Evolutionary conservation across 2,888 invertebrate species (phyloP), one percentile per base, ranked within the genome.

Genomic region (Acleris cristana): DNA sequence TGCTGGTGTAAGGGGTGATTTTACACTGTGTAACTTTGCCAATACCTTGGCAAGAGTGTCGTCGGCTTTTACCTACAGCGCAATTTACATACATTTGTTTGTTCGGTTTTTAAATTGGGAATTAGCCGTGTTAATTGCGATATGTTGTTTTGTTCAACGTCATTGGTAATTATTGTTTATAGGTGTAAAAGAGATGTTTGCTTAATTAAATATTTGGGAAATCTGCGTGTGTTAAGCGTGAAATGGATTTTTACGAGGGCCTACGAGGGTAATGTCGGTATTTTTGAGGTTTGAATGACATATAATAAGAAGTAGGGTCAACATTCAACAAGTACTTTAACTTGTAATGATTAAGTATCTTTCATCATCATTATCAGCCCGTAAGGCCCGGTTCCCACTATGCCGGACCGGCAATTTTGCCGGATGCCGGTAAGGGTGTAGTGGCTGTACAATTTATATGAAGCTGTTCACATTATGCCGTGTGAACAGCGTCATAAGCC

Each of bases 11-110:
- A 87, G 79, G 78, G 83, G 79, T 70, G 69, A 66, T 65, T 80
- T 81, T 81, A 49, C 70, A n/a, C 14, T 40, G 71, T 51, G 61
- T 19, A 7, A 48, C 30, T 44, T 64, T 61, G 51, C 44, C 59
- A 48, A 58, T 69, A 63, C 71, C 69, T 75, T 80, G 76, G 84
- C 85, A 76, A 83, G 83, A 84, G 85, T 86, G 88, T 88, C 85
- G 87, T 83, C 84, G 89, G 87, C 88, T 87, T 89, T 88, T 89
- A 89, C 89, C 89, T 90, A 87, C 88, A 89, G 86, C 85, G 87
- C 88, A 88, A 90, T 91, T 91, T 91, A 90, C 90, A 90, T 91
- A 90, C 88, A 90, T 91, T 90, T 90, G 90, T 91, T 90, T 90
- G 89, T 90, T 90, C 85, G 90, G 89, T 90, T 91, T 91, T 91